Percentiles rank a stretch among this genome's conserved stretches.
phyloP scores from a whole-genome alignment of 2,888 invertebrate species.

The Cosmia trapezina region DNA sequence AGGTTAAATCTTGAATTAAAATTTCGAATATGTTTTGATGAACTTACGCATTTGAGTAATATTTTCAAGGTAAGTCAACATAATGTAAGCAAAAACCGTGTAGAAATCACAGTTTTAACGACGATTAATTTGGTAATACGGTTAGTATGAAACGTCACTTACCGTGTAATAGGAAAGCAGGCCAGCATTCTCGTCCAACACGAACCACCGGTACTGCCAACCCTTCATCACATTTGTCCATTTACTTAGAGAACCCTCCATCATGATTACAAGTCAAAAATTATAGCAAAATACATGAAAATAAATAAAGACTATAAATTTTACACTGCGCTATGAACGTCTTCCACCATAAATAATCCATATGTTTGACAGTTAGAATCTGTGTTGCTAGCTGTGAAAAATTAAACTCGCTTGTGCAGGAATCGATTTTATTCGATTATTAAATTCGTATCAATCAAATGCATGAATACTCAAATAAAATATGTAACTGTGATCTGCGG shows the following conservation, averaged over 20 bases:
- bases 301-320: conserved; percentile 83
- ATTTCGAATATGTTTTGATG: neutral
- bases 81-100: conserved; percentile 8
- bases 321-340: conserved; percentile 78
- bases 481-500: neutral
- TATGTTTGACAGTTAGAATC: conserved; percentile 79
- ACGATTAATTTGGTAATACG: conserved; percentile 49
- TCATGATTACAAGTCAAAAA: conserved; percentile 88
- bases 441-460: neutral
- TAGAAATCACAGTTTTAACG: conserved; percentile 43
- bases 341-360: conserved; percentile 85
- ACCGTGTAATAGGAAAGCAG: conserved; percentile 99
- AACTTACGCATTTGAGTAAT: neutral
- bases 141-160: conserved; percentile 88
- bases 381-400: conserved; percentile 72
- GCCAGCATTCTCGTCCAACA: conserved; percentile 98
- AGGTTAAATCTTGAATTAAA: conserved; percentile 35
- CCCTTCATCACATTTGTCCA: conserved; percentile 99
- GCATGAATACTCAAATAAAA: neutral
- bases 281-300: conserved; percentile 81
- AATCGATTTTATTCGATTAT: conserved; percentile 17
- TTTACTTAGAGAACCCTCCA: conserved; percentile 98
- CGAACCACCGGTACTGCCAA: conserved; percentile 99
- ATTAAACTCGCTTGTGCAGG: conserved; percentile 26
- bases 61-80: conserved; percentile 1